phyloP scores from a whole-genome alignment of 2,113 vertebrate species.

The Oncorhynchus keta region DNA sequence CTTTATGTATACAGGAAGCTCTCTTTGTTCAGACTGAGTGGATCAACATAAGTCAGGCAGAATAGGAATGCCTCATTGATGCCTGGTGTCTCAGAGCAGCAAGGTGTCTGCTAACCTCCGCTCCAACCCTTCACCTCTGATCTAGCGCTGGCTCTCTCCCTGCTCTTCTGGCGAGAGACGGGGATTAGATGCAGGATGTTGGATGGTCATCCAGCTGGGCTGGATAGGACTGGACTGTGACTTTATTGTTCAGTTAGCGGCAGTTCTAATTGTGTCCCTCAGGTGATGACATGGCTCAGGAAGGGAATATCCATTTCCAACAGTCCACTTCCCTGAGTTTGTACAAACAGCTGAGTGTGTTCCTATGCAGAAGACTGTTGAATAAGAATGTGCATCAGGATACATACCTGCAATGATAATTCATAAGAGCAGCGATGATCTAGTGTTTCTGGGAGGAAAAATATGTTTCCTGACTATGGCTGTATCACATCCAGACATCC shows the following conservation, averaged over 20 bases:
- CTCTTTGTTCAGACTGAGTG: conserved; percentile 38
- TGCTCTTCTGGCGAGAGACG: not conserved
- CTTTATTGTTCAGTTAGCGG: no score
- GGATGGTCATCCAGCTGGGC: not conserved
- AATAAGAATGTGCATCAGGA: no score
- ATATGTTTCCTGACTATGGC: not conserved
- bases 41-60: conserved; percentile 13
- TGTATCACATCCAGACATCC: no score
- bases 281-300: no score
- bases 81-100: not conserved
- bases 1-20: conserved; percentile 41
- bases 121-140: not conserved
- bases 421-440: not conserved
- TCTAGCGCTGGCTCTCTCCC: not conserved
- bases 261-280: no score
- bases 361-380: no score
- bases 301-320: no score
- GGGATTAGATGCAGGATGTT: not conserved
- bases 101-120: not conserved
- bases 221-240: not conserved
- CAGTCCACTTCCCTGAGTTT: no score
- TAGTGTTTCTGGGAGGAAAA: conserved; percentile 27
- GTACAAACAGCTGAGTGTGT: no score
- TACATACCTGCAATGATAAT: not conserved
- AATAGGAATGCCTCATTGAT: conserved; percentile 12